Evolutionary conservation across 2,888 invertebrate genomes (phyloP), one percentile per base, ranked within the genome.

Genomic region (Girardia tigrina): DNA sequence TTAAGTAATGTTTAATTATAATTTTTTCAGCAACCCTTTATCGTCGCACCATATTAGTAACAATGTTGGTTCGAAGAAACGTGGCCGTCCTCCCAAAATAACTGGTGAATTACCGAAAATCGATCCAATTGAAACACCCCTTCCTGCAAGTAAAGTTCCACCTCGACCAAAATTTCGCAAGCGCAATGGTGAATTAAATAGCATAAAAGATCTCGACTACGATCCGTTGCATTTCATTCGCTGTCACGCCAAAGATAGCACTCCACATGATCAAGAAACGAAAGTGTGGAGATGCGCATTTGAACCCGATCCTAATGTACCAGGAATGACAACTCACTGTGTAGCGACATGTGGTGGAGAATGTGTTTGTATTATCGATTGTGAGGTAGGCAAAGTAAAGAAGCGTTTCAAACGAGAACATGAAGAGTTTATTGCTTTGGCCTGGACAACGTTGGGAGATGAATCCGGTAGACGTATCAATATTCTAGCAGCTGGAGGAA

Each of bases 391-490:
- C 8, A 36, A 36, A 36, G 83, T 85, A 0, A 80, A 84, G 78
- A 82, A 82, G 76, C 81, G 86, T 70, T 86, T 83, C 79, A 82
- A 83, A 76, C 79, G 82, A 26, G 36, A 28, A 28, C 20, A 28
- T 28, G 71, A 71, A 16, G 36, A 36, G 8, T 36, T 36, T 36
- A 36, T 36, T 8, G 36, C 36, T 12, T 12, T 36, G 8, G 36
- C 36, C 16, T 36, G 36, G 36, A 36, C 36, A 16, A 36, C 36
- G 8, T 36, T 36, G 36, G 36, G 16, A 36, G 16, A 12, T 36
- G 12, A 36, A 36, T 16, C 36, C 8, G 36, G 16, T 12, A 36
- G 16, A 8, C 8, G 16, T 12, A 36, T 36, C 12, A 36, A 36
- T 36, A 12, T 36, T 12, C 36, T 36, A 12, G 36, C 36, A 12